Conservation (phyloP, 2,888 invertebrate genomes). For the Hydrotaea cyrtoneurina region DNA sequence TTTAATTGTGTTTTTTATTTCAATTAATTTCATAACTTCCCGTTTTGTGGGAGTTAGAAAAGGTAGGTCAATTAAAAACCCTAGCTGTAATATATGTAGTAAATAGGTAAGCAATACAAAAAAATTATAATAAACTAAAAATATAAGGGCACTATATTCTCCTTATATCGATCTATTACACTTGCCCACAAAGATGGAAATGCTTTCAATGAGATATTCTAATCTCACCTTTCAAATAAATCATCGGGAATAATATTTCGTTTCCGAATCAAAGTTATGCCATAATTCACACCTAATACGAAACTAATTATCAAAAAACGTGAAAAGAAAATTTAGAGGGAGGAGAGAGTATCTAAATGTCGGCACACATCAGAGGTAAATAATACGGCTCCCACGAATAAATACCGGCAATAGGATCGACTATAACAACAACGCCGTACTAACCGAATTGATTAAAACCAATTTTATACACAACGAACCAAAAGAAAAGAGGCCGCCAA, state of each 20-base stretch:
- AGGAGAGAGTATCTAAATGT: conserved; percentile 58
- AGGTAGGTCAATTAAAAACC: too few species aligned
- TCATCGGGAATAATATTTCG: background rate
- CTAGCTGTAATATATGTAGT: too few species aligned
- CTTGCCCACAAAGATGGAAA: too few species aligned
- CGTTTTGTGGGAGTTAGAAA: too few species aligned
- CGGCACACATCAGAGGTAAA: conserved; percentile 75
- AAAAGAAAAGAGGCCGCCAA: conserved; percentile 29
- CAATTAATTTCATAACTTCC: too few species aligned
- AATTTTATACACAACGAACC: conserved; percentile 46
- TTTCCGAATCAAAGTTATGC: conserved; percentile 23
- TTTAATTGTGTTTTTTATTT: too few species aligned
- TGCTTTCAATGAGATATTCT: background rate
- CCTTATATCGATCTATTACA: too few species aligned
- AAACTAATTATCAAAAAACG: conserved; percentile 52
- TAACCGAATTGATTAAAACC: conserved; percentile 60
- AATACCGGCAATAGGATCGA: conserved; percentile 16
- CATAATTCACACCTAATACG: conserved; percentile 70
- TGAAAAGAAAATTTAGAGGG: background rate
- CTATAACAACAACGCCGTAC: conserved; percentile 41
- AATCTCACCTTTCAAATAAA: conserved; percentile 14
- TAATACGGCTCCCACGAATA: conserved; percentile 67
- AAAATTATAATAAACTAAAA: too few species aligned
- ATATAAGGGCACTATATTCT: too few species aligned
- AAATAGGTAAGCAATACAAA: too few species aligned